Conservation (phyloP, 1,140 invertebrate genomes). For the Caenorhabditis tropicalis region DNA sequence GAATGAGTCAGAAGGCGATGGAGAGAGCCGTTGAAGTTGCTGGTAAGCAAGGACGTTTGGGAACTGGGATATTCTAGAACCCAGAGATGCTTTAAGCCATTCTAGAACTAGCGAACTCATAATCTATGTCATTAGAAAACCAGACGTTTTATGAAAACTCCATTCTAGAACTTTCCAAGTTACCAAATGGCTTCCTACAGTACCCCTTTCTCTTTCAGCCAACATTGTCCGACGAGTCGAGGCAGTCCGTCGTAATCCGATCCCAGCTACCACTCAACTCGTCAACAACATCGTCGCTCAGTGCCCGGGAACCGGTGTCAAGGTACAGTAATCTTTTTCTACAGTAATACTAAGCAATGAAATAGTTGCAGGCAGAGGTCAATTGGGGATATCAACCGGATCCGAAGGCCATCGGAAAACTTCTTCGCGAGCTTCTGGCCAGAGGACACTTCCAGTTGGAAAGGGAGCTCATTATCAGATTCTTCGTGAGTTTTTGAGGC, state of each 20-base stretch:
- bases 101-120: no score
- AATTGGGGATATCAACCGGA: conserved; percentile 10
- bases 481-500: not conserved
- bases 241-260: conserved; percentile 6
- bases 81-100: no score
- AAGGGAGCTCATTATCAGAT: not conserved
- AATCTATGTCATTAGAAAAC: no score
- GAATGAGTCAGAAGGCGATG: not conserved
- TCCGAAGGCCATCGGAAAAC: not conserved
- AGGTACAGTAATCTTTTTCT: not conserved
- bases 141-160: no score
- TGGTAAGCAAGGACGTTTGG: no score
- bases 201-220: not conserved
- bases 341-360: not conserved
- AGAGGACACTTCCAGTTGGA: not conserved
- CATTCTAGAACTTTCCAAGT: no score
- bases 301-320: not conserved
- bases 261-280: conserved; percentile 37
- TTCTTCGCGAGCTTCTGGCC: not conserved
- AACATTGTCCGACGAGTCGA: conserved; percentile 1
- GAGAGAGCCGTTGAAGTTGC: conserved; percentile 1
- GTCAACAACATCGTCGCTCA: conserved; percentile 49
- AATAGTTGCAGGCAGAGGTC: conserved; percentile 19
- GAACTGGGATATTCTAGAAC: no score
- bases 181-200: no score